Conservation (phyloP, 2,797 vertebrate species). For the Spheniscus humboldti region DNA sequence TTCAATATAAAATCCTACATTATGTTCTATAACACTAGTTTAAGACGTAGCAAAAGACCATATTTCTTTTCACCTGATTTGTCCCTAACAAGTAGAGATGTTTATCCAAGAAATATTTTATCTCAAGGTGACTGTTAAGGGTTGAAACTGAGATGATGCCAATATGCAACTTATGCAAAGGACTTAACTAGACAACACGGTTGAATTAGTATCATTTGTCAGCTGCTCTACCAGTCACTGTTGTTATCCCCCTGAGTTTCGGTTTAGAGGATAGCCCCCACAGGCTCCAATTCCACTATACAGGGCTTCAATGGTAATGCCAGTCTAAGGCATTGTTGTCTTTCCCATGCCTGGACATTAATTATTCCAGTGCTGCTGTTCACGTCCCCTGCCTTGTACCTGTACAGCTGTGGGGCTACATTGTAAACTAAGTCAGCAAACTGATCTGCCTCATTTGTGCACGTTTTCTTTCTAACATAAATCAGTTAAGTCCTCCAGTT, state of each 20-base stretch:
- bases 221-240: background rate
- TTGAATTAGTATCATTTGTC: background rate
- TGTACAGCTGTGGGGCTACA: background rate
- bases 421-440: background rate
- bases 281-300: background rate
- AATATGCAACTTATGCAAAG: background rate
- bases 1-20: background rate
- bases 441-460: background rate
- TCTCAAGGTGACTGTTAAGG: background rate
- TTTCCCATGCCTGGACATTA: background rate
- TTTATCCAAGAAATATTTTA: background rate
- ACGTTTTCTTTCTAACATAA: background rate
- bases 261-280: background rate
- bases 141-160: background rate
- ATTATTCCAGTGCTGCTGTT: background rate
- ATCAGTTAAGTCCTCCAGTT: background rate
- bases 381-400: accelerated
- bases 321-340: background rate
- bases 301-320: background rate
- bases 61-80: background rate
- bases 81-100: background rate
- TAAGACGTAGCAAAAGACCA: background rate
- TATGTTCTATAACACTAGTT: background rate
- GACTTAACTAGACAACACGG: background rate
- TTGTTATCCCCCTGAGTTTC: background rate